A percentile compares a stretch with the other conserved stretches of the same genome.
Evolutionary conservation across 2,888 invertebrate genomes (phyloP).

Genomic region (Sinhomidia bicolor): DNA sequence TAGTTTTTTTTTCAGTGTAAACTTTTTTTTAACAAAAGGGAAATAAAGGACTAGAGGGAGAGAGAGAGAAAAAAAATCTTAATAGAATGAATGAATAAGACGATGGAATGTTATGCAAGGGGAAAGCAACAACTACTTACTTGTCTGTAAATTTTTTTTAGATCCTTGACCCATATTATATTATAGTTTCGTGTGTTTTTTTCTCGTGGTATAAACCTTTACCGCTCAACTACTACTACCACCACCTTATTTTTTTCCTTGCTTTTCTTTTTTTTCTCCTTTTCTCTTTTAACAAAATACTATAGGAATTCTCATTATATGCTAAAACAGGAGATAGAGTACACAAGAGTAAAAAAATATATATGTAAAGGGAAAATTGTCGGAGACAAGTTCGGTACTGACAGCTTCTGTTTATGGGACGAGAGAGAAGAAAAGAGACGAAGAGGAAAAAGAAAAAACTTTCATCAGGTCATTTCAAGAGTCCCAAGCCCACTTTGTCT

Average conservation of each 20-base stretch:
- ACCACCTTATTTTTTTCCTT: slow-evolving; percentile 14
- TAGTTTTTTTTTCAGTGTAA: slow-evolving; percentile 28
- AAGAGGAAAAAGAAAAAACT: no score
- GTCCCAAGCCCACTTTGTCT: slow-evolving; percentile 72
- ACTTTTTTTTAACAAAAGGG: slow-evolving; percentile 55
- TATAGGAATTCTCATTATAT: slow-evolving; percentile 69
- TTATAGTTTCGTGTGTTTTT: neutral
- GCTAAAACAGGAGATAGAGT: slow-evolving; percentile 61
- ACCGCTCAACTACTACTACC: slow-evolving; percentile 31
- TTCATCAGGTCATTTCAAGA: slow-evolving; percentile 73
- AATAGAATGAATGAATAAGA: slow-evolving; percentile 55
- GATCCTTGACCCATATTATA: neutral
- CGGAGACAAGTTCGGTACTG: slow-evolving; percentile 69
- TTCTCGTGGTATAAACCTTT: slow-evolving; percentile 30
- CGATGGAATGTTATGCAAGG: neutral
- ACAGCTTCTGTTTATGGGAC: slow-evolving; percentile 72
- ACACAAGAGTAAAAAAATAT: slow-evolving; percentile 25
- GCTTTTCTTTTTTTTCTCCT: neutral
- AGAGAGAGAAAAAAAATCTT: no score
- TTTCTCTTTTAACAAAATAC: slow-evolving; percentile 5
- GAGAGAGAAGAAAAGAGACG: no score
- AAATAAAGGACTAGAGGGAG: slow-evolving; percentile 16
- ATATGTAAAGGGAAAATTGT: slow-evolving; percentile 60
- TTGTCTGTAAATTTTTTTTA: neutral
- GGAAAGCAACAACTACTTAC: slow-evolving; percentile 64